Conservation (phyloP, 2,797 vertebrate genomes). For the Micromesistius poutassou region DNA sequence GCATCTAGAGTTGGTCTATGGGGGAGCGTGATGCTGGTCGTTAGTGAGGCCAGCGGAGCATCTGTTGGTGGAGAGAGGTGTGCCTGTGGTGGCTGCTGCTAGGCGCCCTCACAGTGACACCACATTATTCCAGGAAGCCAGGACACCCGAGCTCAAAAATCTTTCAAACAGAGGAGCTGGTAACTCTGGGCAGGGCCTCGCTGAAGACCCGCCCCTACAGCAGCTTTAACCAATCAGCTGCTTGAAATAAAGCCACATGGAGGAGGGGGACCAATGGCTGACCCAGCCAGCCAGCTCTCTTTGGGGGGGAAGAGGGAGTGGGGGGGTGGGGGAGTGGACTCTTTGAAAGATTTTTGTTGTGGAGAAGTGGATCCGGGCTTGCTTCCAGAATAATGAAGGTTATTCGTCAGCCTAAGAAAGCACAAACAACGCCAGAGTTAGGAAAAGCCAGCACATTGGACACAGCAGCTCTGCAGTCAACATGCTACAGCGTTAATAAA, state of each 20-base stretch:
- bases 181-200: conserved; percentile 27
- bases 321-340: conserved; percentile 28
- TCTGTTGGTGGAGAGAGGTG: neutral
- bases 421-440: conserved; percentile 40
- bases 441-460: neutral
- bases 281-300: conserved; percentile 38
- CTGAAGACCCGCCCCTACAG: conserved; percentile 32
- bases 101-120: neutral
- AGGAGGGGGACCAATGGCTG: conserved; percentile 16
- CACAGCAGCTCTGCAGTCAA: neutral
- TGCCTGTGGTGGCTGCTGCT: neutral
- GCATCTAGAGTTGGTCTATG: conserved; percentile 4
- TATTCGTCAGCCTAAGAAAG: conserved; percentile 54
- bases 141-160: conserved; percentile 45
- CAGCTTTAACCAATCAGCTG: conserved; percentile 48
- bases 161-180: conserved; percentile 24
- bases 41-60: neutral
- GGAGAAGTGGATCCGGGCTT: conserved; percentile 61
- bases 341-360: conserved; percentile 63
- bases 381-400: conserved; percentile 63
- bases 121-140: conserved; percentile 51
- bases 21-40: neutral
- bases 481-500: neutral
- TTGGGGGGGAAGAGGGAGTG: conserved; percentile 45
- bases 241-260: conserved; percentile 5